Evolutionary conservation across 2,888 invertebrate species (phyloP).

Genomic region (Agrotis segetum): DNA sequence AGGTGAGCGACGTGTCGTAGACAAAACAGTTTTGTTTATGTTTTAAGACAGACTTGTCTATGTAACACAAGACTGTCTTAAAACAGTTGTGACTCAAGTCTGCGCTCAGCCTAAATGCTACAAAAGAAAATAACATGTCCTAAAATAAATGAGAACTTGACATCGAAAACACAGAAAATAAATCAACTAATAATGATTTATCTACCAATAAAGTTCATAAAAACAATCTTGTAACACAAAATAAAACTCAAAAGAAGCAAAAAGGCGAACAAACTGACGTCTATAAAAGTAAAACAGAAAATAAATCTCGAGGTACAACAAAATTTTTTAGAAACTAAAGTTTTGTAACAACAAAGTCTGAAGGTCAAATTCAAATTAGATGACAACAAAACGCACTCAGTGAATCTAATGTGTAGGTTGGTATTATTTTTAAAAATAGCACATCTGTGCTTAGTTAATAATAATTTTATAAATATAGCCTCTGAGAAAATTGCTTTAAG

Average conservation of each 20-base stretch:
- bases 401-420: not conserved
- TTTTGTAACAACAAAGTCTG: constrained; percentile 20
- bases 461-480: not conserved
- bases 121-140: no score
- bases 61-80: no score
- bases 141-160: no score
- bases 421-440: constrained; percentile 11
- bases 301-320: constrained; percentile 24
- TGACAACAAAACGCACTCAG: constrained; percentile 44
- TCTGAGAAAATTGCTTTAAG: not conserved
- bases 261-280: constrained; percentile 11
- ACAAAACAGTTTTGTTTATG: no score
- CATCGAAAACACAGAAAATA: not conserved
- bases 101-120: no score
- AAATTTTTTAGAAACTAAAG: constrained; percentile 22
- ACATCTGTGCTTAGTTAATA: not conserved
- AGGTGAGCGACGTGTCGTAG: no score
- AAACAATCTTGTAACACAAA: constrained; percentile 1
- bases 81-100: no score
- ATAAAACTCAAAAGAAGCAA: not conserved
- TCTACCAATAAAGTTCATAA: not conserved
- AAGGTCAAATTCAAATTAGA: constrained; percentile 34
- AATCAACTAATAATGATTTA: not conserved
- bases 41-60: no score
- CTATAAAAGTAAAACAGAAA: constrained; percentile 9